Evolutionary conservation across 1,140 invertebrate species (phyloP), one percentile per base, ranked within the genome.

Genomic region (Parasteatoda tepidariorum): DNA sequence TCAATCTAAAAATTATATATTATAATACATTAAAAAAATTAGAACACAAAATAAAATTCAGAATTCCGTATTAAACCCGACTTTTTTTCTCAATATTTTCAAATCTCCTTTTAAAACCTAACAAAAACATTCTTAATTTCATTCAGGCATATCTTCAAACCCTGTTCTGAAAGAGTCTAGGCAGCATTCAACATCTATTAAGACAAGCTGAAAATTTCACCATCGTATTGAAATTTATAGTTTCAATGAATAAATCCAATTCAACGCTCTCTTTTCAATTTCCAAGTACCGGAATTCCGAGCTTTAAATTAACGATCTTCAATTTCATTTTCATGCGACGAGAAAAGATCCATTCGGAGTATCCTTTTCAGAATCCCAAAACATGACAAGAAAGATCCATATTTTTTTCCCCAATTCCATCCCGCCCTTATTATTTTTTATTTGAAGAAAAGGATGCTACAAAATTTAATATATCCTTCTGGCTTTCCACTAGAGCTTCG

Each of bases 391-490:
- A 13, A 18, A 48, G 18, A 18, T 13, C 38, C 9, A 48, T 48
- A 13, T 48, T 18, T 48, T 48, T 48, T 48, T 48, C 18, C 18
- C 13, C 13, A 6, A 6, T 41, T 41, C 13, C 38, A 5, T 41
- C 13, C 38, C 1, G 38, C 38, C 38, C 9, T 13, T 18, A n/a
- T n/a, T n/a, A n/a, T n/a, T n/a, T n/a, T n/a, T n/a, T n/a, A n/a
- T n/a, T n/a, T n/a, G n/a, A 48, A 48, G 38, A 48, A 48, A 48
- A 48, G 28, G 11, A 2, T 22, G 73, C 31, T 15, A 61, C 33
- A 75, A 26, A 75, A 75, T 75, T 75, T 75, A 75, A 75, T 75
- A 75, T 75, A 75, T 75, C 31, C 48, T 30, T 71, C 28, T 54
- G 24, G n/a, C 41, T 28, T 30, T 71, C 48, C 22, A 11, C 9